phyloP scores from a whole-genome alignment of 2,113 vertebrate genomes.

The Halcyon senegalensis region DNA sequence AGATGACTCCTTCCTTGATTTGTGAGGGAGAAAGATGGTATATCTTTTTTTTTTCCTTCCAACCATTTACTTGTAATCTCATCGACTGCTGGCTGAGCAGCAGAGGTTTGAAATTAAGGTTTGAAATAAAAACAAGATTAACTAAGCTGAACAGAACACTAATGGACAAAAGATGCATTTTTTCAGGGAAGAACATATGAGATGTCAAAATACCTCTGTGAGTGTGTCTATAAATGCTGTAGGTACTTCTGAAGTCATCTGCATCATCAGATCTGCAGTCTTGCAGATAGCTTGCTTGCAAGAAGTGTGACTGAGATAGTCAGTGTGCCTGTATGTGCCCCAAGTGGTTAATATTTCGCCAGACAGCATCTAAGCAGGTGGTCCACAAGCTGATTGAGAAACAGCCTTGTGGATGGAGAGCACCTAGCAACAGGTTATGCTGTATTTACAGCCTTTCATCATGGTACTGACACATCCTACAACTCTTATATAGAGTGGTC shows the following conservation, averaged over 20 bases:
- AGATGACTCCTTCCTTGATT: background rate
- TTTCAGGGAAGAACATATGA: background rate
- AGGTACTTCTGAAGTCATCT: background rate
- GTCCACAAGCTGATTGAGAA: background rate
- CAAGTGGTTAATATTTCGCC: background rate
- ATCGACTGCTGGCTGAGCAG: background rate
- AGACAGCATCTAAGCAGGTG: background rate
- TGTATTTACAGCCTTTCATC: background rate
- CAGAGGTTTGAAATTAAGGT: accelerated
- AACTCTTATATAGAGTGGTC: background rate
- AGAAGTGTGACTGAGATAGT: background rate
- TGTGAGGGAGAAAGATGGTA: background rate
- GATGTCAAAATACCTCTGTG: background rate
- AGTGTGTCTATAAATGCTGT: background rate
- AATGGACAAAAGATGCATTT: background rate
- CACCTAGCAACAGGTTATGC: background rate
- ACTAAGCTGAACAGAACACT: background rate
- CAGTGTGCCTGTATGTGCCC: background rate
- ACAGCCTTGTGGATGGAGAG: background rate
- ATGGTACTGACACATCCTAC: background rate
- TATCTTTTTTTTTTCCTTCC: background rate
- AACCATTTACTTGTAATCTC: background rate
- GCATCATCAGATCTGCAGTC: background rate
- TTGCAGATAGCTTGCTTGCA: background rate
- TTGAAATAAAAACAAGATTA: conserved; percentile 7